These are phyloP conservation scores for Cromileptes altivelis DNA, from an alignment of 2,113 vertebrate genomes.

Conservation along the genomic window DNA sequence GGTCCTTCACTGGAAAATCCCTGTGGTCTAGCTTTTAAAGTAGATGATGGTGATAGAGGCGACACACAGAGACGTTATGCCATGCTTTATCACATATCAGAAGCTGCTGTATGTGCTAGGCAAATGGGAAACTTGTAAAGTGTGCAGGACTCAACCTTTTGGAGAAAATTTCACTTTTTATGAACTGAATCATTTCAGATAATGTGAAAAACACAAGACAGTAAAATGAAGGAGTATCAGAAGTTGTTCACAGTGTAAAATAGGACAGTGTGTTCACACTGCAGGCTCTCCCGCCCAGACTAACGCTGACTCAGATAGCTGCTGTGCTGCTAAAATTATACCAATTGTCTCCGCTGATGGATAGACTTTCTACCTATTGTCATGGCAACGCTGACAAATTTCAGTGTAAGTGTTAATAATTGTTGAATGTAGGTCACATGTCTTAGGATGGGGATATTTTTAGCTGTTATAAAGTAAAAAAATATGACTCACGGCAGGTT, in stretches of 20 bases:
- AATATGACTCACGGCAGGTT: background rate
- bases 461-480: background rate
- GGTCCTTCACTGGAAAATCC: background rate
- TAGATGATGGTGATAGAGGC: background rate
- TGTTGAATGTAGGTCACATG: background rate
- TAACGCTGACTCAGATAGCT: background rate
- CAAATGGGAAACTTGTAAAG: background rate
- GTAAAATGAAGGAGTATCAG: background rate
- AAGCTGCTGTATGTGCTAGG: background rate
- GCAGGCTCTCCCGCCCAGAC: background rate
- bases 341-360: background rate
- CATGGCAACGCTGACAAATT: slow-evolving; percentile 18
- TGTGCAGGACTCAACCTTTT: background rate
- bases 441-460: background rate
- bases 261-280: background rate
- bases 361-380: background rate
- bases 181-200: background rate
- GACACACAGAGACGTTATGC: background rate
- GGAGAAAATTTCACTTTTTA: background rate
- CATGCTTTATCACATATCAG: slow-evolving; percentile 1
- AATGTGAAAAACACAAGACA: background rate
- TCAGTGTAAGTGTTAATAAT: background rate
- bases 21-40: background rate
- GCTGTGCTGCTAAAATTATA: slow-evolving; percentile 9
- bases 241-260: background rate